Evolutionary conservation across 2,797 vertebrate genomes (phyloP).

Genomic region (Typhlichthys eigenmanni): DNA sequence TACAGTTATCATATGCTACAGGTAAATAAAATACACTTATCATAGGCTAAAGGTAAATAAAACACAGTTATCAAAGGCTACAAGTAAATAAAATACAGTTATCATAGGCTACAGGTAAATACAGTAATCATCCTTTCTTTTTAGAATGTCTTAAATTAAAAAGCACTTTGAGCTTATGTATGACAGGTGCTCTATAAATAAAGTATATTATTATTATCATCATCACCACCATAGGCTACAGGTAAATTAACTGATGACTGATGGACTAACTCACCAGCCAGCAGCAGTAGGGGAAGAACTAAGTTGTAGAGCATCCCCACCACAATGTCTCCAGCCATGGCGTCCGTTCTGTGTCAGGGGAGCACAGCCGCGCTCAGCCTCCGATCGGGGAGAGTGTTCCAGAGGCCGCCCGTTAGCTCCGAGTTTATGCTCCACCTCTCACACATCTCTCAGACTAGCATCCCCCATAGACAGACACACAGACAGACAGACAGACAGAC

Average conservation of each 20-base stretch:
- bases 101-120: too few species aligned
- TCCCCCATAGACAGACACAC: constrained; percentile 18
- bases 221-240: not conserved
- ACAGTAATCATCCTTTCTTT: too few species aligned
- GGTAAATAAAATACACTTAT: too few species aligned
- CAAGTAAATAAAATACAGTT: too few species aligned
- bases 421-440: constrained; percentile 29
- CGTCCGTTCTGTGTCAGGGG: constrained; percentile 33
- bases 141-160: too few species aligned
- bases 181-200: too few species aligned
- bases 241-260: not conserved
- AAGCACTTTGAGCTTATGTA: too few species aligned
- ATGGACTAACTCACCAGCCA: constrained; percentile 66
- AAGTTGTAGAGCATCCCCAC: constrained; percentile 68
- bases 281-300: constrained; percentile 63
- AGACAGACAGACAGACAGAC: not conserved
- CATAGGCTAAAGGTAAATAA: too few species aligned
- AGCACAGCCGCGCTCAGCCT: constrained; percentile 8
- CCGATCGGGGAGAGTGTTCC: not conserved
- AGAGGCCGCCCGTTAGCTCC: constrained; percentile 7
- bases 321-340: constrained; percentile 57
- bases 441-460: constrained; percentile 49
- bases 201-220: too few species aligned
- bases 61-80: too few species aligned
- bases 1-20: too few species aligned